These are phyloP conservation scores for Callipepla californica DNA, from an alignment of 2,113 vertebrate species.

Conservation along the genomic window DNA sequence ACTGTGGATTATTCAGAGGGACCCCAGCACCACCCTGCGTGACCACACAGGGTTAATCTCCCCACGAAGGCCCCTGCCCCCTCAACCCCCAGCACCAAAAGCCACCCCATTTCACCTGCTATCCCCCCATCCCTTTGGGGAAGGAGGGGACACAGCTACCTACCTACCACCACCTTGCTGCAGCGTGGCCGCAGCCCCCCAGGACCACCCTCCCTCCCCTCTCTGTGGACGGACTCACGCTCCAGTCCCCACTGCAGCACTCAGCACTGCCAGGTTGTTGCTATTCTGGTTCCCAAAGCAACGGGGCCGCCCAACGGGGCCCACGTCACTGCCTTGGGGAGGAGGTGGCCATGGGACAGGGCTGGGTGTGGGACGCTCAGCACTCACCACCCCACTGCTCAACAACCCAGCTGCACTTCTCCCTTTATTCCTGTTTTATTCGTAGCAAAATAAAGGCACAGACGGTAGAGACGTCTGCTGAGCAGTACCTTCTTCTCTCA, in stretches of 20 bases:
- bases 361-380: background rate
- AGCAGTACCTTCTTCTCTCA: background rate
- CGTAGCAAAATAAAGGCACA: background rate
- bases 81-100: rapidly evolving
- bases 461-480: background rate
- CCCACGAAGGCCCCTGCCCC: background rate
- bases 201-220: background rate
- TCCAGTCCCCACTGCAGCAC: background rate
- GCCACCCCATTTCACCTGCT: rapidly evolving
- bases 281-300: background rate
- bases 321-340: background rate
- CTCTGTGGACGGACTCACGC: background rate
- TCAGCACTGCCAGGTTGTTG: background rate
- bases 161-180: background rate
- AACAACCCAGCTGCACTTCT: too few species aligned
- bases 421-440: background rate
- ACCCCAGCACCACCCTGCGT: background rate
- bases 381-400: background rate
- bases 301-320: background rate
- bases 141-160: too few species aligned
- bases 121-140: background rate
- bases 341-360: rapidly evolving
- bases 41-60: background rate
- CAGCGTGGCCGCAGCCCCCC: background rate
- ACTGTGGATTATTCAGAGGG: background rate